Evolutionary conservation across 2,113 vertebrate species (phyloP).

Genomic region (Mastomys natalensis): DNA sequence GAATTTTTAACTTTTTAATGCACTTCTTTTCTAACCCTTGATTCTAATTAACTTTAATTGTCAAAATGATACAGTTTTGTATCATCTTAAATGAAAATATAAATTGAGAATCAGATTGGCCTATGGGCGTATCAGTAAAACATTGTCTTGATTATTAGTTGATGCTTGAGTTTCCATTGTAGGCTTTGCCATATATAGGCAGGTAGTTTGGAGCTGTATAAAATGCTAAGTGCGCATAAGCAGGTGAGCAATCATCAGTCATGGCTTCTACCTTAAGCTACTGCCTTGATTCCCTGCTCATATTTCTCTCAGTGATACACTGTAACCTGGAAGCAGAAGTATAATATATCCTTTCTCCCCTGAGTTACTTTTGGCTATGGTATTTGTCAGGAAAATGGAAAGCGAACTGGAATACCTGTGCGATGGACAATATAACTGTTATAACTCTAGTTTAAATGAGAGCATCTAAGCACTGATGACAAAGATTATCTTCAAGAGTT

Average conservation of each 20-base stretch:
- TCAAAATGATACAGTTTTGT: neutral
- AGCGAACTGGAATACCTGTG: neutral
- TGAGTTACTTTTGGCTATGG: too few species aligned
- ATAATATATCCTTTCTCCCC: too few species aligned
- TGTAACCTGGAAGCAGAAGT: too few species aligned
- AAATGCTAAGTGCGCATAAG: neutral
- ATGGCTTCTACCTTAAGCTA: too few species aligned
- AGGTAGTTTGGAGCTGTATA: neutral
- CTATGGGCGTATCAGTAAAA: neutral
- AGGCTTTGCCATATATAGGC: too few species aligned
- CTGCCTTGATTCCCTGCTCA: neutral
- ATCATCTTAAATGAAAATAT: neutral
- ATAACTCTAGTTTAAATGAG: neutral
- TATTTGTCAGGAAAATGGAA: neutral
- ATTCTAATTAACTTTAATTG: neutral
- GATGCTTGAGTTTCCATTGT: too few species aligned
- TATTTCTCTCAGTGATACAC: neutral
- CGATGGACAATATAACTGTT: neutral
- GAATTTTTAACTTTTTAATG: neutral
- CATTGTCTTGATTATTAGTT: neutral
- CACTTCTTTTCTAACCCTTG: neutral
- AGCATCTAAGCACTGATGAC: neutral
- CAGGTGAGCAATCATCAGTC: too few species aligned
- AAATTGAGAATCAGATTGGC: too few species aligned
- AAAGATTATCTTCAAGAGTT: neutral